Base-by-base conservation (phyloP, 1,140 invertebrate species). In the Atopsyche davidsoni region DNA sequence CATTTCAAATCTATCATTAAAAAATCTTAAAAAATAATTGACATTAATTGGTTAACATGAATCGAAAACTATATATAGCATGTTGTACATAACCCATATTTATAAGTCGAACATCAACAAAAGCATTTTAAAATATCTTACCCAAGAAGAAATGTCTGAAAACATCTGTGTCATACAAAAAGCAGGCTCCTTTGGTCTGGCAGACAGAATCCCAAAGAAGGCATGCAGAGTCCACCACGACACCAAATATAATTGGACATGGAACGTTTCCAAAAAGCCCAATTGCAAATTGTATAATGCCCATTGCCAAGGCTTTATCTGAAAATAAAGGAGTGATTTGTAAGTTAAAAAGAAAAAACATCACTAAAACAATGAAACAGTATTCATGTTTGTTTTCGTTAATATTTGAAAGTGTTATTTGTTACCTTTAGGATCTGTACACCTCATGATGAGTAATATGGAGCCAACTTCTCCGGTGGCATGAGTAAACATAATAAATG, bases 241-340 rank as follows among this genome's bases (percentile, higher is more conserved):
- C 86, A 50, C 90, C 91, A 69, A 94, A 95, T 55, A 95, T 81
- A 60, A 93, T 90, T 11, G 91, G 89, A 72, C 91, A 95, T 57
- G 91, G 91, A 56, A 94, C 89, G 66, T 93, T 95, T 51, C 90
- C 90, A 69, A 94, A 92, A 53, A 94, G 75, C 28, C 90, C 90
- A 58, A 93, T 93, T 40, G 91, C 89, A 70, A 92, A 93, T 64
- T 92, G 89, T 66, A 95, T 92, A 49, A 95, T 80, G 11, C 91
- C 92, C 61, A 95, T 79, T 41, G 92, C 92, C 89, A 94, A 92
- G 24, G 90, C 90, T 69, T 94, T 94, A 66, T 95, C 91, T 72
- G 56, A 31, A 59, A 45, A 23, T 24, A 40, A 50, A n/a, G n/a
- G n/a, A n/a, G n/a, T n/a, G n/a, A n/a, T n/a, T n/a, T n/a, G n/a